Evolutionary conservation across 2,888 invertebrate genomes (phyloP).

Genomic region (Megaustenia siamemsis): DNA sequence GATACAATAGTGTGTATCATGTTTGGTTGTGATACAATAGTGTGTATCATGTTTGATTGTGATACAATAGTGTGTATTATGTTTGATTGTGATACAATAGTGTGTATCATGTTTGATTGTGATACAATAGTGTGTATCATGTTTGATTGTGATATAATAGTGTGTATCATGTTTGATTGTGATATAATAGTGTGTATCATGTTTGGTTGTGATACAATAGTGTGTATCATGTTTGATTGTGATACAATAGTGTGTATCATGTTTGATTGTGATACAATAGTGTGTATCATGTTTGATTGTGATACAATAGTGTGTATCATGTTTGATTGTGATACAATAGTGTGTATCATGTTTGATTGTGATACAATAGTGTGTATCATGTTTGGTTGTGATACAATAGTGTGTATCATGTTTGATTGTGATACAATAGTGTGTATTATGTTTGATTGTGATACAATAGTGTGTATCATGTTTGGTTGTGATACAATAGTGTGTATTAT

Average conservation of each 20-base stretch:
- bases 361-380: background rate
- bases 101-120: background rate
- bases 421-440: background rate
- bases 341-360: background rate
- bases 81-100: too few species aligned
- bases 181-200: background rate
- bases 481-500: background rate
- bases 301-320: background rate
- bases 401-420: background rate
- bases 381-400: too few species aligned
- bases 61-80: too few species aligned
- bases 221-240: background rate
- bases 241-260: background rate
- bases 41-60: background rate
- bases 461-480: background rate
- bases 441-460: too few species aligned
- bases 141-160: too few species aligned
- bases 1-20: too few species aligned
- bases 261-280: too few species aligned
- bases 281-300: background rate
- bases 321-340: too few species aligned
- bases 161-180: background rate
- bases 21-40: too few species aligned
- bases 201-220: too few species aligned
- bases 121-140: background rate